These are phyloP conservation scores for Pseudorectes ferrugineus DNA, from an alignment of 2,113 vertebrate species.

Conservation along the genomic window DNA sequence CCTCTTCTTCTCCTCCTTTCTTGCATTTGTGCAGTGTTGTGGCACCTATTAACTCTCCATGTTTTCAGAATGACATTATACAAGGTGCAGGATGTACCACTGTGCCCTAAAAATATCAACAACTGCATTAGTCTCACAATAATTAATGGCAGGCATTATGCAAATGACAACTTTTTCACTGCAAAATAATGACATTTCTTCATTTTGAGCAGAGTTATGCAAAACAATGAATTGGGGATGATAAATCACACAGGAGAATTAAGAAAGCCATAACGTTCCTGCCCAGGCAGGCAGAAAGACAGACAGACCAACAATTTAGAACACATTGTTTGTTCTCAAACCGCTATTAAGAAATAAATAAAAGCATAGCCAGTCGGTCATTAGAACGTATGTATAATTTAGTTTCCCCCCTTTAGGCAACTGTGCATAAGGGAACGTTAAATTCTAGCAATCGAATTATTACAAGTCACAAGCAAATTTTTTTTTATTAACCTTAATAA, in stretches of 20 bases:
- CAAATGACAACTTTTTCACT: conserved; percentile 85
- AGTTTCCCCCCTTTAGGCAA: conserved; percentile 72
- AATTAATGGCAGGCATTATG: conserved; percentile 88
- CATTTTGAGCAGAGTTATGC: conserved; percentile 84
- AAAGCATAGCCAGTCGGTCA: conserved; percentile 74
- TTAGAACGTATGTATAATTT: conserved; percentile 75
- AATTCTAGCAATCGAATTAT: conserved; percentile 79
- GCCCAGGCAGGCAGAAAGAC: conserved; percentile 79
- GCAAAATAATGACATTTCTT: conserved; percentile 87
- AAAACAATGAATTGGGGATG: conserved; percentile 83
- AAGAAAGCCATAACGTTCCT: conserved; percentile 78
- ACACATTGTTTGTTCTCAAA: conserved; percentile 77
- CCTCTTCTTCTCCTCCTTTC: conserved; percentile 63
- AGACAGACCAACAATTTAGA: conserved; percentile 78
- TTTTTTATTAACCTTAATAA: conserved; percentile 84
- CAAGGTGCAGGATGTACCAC: conserved; percentile 83
- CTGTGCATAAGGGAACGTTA: conserved; percentile 74
- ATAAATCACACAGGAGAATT: conserved; percentile 81
- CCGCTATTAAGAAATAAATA: conserved; percentile 71
- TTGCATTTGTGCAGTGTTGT: conserved; percentile 75
- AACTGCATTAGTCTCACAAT: conserved; percentile 84
- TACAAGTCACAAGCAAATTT: conserved; percentile 76
- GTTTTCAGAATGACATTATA: conserved; percentile 81
- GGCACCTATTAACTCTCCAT: conserved; percentile 80
- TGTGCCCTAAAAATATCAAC: conserved; percentile 86